Evolutionary conservation across 2,888 invertebrate genomes (phyloP).

Genomic region (Cosmopolites sordidus): DNA sequence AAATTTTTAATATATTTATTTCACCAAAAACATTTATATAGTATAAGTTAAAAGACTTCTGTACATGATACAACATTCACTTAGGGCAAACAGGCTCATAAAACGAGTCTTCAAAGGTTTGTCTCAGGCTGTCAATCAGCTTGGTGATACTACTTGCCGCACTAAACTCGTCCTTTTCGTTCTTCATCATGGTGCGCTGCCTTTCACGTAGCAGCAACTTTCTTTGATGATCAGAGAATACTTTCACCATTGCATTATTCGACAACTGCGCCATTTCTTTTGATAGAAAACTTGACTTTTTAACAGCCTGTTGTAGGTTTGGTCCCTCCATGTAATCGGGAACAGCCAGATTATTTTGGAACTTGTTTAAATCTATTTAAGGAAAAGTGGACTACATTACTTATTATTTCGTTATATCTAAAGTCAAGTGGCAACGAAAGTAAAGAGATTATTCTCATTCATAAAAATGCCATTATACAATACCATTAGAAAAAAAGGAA

Average conservation of each 20-base stretch:
- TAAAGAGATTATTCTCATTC: too few relatives aligned
- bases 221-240: constrained; percentile 18
- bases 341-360: not conserved
- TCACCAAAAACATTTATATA: too few relatives aligned
- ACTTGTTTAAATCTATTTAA: too few relatives aligned
- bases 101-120: constrained; percentile 35
- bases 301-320: constrained; percentile 9
- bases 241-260: constrained; percentile 13
- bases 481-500: too few relatives aligned
- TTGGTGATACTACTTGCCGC: constrained; percentile 20
- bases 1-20: too few relatives aligned
- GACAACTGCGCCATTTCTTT: constrained; percentile 11
- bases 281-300: constrained; percentile 23
- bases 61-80: not conserved
- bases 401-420: too few relatives aligned
- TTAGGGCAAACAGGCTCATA: constrained; percentile 23
- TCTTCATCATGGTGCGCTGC: not conserved
- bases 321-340: constrained; percentile 9
- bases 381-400: too few relatives aligned
- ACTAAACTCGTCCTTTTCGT: constrained; percentile 1
- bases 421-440: too few relatives aligned
- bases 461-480: too few relatives aligned
- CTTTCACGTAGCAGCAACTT: constrained; percentile 4
- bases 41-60: too few relatives aligned
- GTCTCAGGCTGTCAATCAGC: constrained; percentile 31